phyloP scores from a whole-genome alignment of 2,888 invertebrate genomes.

The Pseudococcus longispinus region DNA sequence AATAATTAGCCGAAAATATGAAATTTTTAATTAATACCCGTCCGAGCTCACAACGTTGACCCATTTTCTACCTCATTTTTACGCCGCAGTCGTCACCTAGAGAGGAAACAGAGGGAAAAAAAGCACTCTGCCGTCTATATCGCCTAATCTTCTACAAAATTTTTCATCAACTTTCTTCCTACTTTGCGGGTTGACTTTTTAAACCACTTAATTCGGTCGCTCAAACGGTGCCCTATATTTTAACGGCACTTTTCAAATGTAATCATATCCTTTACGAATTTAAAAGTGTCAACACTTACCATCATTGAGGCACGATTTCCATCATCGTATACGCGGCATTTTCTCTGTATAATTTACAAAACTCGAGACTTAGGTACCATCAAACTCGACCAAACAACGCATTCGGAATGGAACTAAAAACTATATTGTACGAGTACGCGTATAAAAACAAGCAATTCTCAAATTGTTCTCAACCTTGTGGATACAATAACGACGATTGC shows the following conservation, averaged over 20 bases:
- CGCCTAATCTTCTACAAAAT: neutral
- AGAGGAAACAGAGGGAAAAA: neutral
- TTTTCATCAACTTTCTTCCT: neutral
- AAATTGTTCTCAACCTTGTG: neutral
- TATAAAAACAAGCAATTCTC: neutral
- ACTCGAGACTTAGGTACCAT: neutral
- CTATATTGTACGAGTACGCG: neutral
- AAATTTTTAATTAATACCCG: slow-evolving; percentile 17
- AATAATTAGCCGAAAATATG: neutral
- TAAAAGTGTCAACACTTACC: slow-evolving; percentile 14
- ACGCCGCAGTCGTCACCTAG: neutral
- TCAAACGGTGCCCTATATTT: neutral
- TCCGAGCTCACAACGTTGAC: neutral
- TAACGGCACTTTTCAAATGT: slow-evolving; percentile 2
- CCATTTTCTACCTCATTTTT: neutral
- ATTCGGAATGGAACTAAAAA: neutral
- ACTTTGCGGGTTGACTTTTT: neutral
- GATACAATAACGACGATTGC: neutral
- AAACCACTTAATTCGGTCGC: slow-evolving; percentile 1
- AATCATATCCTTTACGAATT: neutral
- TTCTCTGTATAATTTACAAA: neutral
- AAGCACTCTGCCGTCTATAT: neutral
- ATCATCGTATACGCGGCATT: neutral
- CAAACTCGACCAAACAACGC: neutral
- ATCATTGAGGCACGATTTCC: neutral